Evolutionary conservation across 2,797 vertebrate genomes (phyloP), one percentile per base, ranked within the genome.

Genomic region (Amblyraja radiata): DNA sequence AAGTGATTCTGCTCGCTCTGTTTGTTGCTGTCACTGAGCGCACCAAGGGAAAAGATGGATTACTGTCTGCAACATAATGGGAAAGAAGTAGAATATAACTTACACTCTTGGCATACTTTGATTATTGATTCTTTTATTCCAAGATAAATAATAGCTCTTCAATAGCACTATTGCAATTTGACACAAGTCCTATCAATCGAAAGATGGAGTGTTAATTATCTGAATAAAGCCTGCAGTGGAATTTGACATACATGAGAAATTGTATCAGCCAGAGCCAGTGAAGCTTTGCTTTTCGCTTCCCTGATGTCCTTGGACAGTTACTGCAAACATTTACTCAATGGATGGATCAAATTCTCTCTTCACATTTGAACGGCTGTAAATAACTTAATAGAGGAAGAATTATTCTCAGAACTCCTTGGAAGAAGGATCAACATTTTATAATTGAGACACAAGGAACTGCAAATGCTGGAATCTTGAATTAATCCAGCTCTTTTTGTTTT

Each of bases 21-120:
- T 58, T 61, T 4, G 11, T 28, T 32, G 83, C 2, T 32, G 18
- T 65, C 6, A 65, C 58, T 63, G 83, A 86, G 58, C 10, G n/a
- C 28, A 32, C 58, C 14, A 32, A 86, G 32, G 83, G 58, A n/a
- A 32, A 86, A 86, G 83, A 65, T 86, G 83, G 61, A 86, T 86
- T 86, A n/a, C 28, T 86, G 58, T 63, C 6, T 32, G 58, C 63
- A 63, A 32, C 83, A 65, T 32, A 63, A 65, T 32, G 63, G 58
- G n/a, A 65, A 86, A 86, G 83, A 28, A 86, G 61, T 18, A n/a
- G 83, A 86, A 86, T 65, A 86, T n/a, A 63, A 65, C 61, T n/a
- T 18, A 65, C 83, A 86, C 13, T 18, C 13, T 28, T 18, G 28
- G 58, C 6, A 32, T 61, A 78, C 61, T 86, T 86, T 65, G 61